These are phyloP conservation scores for Resseliella maxima DNA, from an alignment of 2,888 invertebrate genomes.

Conservation along the genomic window DNA sequence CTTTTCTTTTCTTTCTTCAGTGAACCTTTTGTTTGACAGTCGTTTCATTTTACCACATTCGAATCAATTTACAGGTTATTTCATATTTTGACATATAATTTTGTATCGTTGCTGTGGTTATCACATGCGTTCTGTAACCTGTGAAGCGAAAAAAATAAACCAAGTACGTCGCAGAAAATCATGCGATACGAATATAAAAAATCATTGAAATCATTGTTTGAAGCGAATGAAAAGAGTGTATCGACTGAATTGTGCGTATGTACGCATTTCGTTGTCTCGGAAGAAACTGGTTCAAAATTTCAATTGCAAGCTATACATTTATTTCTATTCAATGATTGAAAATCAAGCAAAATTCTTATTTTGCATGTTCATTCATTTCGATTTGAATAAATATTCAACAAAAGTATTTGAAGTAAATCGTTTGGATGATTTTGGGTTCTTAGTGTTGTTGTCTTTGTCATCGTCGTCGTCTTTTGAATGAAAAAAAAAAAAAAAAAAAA, in stretches of 20 bases:
- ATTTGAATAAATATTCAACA: background rate
- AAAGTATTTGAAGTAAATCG: background rate
- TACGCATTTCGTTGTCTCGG: background rate
- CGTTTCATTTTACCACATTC: too few relatives aligned
- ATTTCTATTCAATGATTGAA: background rate
- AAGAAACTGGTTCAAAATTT: too few relatives aligned
- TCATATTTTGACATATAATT: too few relatives aligned
- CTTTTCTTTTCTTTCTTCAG: background rate
- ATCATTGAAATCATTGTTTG: too few relatives aligned
- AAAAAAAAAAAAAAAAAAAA: background rate
- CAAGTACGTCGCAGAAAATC: too few relatives aligned
- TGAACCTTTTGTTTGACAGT: too few relatives aligned
- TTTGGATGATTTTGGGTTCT: background rate
- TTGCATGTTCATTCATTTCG: background rate
- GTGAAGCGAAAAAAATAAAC: too few relatives aligned
- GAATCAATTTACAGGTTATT: too few relatives aligned
- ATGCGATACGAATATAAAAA: too few relatives aligned
- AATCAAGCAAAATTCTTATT: background rate
- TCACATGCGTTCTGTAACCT: too few relatives aligned
- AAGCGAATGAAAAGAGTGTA: background rate
- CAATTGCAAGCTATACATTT: background rate
- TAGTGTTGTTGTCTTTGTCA: background rate
- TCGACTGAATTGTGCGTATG: background rate
- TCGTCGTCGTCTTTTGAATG: background rate
- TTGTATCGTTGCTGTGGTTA: too few relatives aligned